A percentile compares a stretch with the other conserved stretches of the same genome.
phyloP scores from a whole-genome alignment of 2,888 invertebrate genomes.

The Chrysomela aeneicollis region DNA sequence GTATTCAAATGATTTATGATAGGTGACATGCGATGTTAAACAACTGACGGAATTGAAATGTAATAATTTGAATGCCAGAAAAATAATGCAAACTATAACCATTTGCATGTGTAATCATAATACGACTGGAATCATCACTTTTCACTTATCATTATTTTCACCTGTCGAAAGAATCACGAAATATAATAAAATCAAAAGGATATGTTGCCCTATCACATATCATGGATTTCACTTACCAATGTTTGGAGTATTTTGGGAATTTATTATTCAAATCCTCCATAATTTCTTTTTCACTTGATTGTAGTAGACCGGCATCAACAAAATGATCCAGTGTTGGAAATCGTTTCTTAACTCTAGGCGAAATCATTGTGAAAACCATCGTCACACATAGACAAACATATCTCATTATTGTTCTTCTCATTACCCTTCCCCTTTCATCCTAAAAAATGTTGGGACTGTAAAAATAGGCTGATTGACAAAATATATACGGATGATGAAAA shows the following conservation, averaged over 20 bases:
- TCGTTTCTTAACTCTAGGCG: constrained; percentile 87
- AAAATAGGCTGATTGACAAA: too few species aligned
- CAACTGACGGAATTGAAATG: neutral
- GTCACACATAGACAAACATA: constrained; percentile 88
- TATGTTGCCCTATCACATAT: constrained; percentile 1
- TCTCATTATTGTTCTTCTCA: constrained; percentile 83
- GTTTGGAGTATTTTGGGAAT: constrained; percentile 86
- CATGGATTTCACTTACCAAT: constrained; percentile 69
- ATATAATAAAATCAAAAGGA: neutral
- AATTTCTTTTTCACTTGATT: constrained; percentile 82
- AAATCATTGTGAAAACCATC: constrained; percentile 86
- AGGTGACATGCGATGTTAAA: neutral
- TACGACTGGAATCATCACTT: neutral
- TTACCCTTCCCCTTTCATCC: constrained; percentile 83
- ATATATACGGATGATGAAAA: too few species aligned
- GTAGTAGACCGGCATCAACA: constrained; percentile 83
- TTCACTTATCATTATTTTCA: too few species aligned
- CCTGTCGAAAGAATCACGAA: neutral
- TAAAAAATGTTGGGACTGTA: constrained; percentile 58
- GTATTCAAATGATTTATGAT: neutral
- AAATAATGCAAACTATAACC: neutral
- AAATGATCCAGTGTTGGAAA: constrained; percentile 86
- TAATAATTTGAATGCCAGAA: neutral
- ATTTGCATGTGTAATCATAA: too few species aligned
- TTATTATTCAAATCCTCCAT: constrained; percentile 80